Evolutionary conservation across 1,140 invertebrate genomes (phyloP).

Genomic region (Phocides pigmalion): DNA sequence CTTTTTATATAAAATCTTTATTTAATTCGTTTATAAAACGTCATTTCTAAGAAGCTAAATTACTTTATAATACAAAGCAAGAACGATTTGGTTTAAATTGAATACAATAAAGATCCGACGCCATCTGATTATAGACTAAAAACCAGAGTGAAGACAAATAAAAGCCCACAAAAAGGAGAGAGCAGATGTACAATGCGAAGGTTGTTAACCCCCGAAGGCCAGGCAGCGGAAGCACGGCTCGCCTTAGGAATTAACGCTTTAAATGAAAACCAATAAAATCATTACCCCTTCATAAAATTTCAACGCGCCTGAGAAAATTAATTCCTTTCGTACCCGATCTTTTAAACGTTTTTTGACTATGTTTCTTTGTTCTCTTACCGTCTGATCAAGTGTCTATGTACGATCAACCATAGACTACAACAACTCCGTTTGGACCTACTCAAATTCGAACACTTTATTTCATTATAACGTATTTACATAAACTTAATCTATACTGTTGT

Average conservation of each 20-base stretch:
- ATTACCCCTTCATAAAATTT: slow-evolving; percentile 9
- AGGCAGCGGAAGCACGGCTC: slow-evolving; percentile 10
- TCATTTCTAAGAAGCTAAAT: background rate
- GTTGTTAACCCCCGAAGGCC: slow-evolving; percentile 12
- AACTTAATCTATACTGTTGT: too few species aligned
- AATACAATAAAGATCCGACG: background rate
- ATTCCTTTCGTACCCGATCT: background rate
- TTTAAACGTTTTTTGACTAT: too few species aligned
- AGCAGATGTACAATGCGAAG: slow-evolving; percentile 12
- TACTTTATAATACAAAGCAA: background rate
- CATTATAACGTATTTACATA: too few species aligned
- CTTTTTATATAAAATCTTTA: too few species aligned
- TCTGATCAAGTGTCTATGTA: too few species aligned
- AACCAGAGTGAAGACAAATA: slow-evolving; percentile 17
- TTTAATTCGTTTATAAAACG: background rate
- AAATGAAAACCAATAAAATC: slow-evolving; percentile 25
- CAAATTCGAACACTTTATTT: too few species aligned
- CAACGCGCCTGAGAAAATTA: background rate
- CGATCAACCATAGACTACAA: too few species aligned
- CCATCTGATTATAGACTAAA: slow-evolving; percentile 13
- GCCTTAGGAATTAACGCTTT: slow-evolving; percentile 20
- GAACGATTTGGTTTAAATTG: background rate
- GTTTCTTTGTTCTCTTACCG: too few species aligned
- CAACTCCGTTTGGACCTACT: too few species aligned
- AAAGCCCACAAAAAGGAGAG: slow-evolving; percentile 5